Conservation (phyloP, 2,888 invertebrate species). For the Antheraea assamensis region DNA sequence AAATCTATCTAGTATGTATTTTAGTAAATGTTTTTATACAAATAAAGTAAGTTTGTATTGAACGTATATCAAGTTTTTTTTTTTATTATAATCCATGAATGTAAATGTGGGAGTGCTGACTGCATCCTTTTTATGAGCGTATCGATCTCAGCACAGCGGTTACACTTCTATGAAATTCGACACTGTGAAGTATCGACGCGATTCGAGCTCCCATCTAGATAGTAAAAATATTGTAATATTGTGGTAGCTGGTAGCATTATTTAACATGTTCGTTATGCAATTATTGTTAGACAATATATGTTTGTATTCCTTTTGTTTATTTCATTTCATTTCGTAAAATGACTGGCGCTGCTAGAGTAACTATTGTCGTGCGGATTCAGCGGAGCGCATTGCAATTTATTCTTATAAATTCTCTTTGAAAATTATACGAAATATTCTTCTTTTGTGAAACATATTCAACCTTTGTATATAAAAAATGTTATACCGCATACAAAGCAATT, state of each 20-base stretch:
- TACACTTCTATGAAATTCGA: conserved; percentile 67
- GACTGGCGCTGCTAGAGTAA: conserved; percentile 1
- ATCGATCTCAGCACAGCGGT: conserved; percentile 29
- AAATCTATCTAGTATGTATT: too few relatives aligned
- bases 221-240: neutral
- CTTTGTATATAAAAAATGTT: neutral
- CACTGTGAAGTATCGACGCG: neutral
- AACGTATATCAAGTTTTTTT: conserved; percentile 24
- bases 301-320: conserved; percentile 68
- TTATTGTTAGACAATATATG: conserved; percentile 58
- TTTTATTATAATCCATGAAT: conserved; percentile 47
- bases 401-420: neutral
- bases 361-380: conserved; percentile 7
- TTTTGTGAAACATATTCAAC: neutral
- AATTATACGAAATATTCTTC: neutral
- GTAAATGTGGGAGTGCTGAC: conserved; percentile 51
- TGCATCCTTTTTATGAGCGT: conserved; percentile 64
- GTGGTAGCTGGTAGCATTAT: neutral
- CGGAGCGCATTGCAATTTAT: neutral
- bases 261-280: neutral
- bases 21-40: too few relatives aligned
- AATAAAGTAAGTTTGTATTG: neutral
- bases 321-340: conserved; percentile 56
- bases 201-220: neutral
- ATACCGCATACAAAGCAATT: neutral